These are phyloP conservation scores for Symphodus melops DNA, from an alignment of 2,113 vertebrate genomes.

Conservation along the genomic window DNA sequence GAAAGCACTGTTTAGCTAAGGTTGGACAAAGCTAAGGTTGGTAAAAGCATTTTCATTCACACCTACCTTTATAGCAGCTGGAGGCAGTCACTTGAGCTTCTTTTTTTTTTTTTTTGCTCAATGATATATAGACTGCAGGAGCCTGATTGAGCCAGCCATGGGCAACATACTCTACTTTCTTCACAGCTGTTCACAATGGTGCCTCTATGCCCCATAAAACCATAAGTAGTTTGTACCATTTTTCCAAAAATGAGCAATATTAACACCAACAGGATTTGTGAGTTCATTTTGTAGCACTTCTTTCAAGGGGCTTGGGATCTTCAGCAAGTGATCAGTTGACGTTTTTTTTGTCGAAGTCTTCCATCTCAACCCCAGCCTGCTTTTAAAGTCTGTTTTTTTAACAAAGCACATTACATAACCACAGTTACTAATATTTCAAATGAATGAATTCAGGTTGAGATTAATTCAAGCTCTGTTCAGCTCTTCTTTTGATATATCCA, in stretches of 20 bases:
- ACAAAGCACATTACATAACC: no score
- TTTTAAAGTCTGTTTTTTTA: no score
- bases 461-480: no score
- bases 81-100: not conserved
- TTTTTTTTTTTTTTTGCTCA: conserved; percentile 11
- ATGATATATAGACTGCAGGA: conserved; percentile 6
- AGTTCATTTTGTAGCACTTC: not conserved
- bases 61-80: not conserved
- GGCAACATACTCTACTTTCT: not conserved
- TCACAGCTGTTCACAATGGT: not conserved
- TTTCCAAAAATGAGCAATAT: not conserved
- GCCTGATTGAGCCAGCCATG: conserved; percentile 13
- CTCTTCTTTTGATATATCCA: no score
- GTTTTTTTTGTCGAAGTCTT: not conserved
- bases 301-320: not conserved
- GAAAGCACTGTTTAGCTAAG: conserved; percentile 10
- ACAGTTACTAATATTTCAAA: no score
- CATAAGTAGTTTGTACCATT: not conserved
- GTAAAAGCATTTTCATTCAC: conserved; percentile 7
- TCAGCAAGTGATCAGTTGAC: not conserved
- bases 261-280: not conserved
- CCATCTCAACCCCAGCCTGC: no score
- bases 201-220: not conserved
- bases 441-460: no score
- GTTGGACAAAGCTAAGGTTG: conserved; percentile 23